phyloP scores from a whole-genome alignment of 2,797 vertebrate species.

The Phalloptychus januarius region DNA sequence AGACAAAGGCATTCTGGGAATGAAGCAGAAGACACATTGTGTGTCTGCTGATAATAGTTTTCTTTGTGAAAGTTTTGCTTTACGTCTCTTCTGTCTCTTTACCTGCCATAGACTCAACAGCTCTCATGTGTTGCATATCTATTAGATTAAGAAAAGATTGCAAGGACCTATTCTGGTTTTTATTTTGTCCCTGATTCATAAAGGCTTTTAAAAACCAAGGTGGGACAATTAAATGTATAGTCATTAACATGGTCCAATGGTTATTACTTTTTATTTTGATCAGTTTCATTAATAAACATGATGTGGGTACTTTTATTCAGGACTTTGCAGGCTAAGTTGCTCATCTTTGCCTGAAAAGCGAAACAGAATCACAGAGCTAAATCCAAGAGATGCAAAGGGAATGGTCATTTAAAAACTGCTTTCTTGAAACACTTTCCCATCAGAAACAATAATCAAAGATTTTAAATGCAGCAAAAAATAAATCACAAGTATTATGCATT shows the following conservation, averaged over 20 bases:
- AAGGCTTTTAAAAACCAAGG: conserved; percentile 58
- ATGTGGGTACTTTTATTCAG: conserved; percentile 53
- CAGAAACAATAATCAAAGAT: conserved; percentile 56
- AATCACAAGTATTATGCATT: conserved; percentile 49
- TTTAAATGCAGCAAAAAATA: conserved; percentile 42
- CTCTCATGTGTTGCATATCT: conserved; percentile 8
- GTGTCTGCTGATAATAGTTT: conserved; percentile 24
- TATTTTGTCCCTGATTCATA: conserved; percentile 68
- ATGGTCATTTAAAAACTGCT: conserved; percentile 60
- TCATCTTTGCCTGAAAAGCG: conserved; percentile 54
- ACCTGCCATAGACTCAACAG: conserved; percentile 27
- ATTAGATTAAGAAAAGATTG: conserved; percentile 27
- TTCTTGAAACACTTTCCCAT: conserved; percentile 34
- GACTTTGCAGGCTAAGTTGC: conserved; percentile 41
- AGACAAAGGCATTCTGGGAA: conserved; percentile 8
- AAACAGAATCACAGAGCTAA: conserved; percentile 59
- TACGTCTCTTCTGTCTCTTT: conserved; percentile 36
- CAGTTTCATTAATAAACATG: conserved; percentile 70
- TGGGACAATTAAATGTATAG: conserved; percentile 78
- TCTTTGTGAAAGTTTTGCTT: conserved; percentile 32
- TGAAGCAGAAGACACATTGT: conserved; percentile 23
- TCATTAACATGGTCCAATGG: conserved; percentile 68
- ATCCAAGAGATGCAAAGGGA: conserved; percentile 56
- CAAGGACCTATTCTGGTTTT: conserved; percentile 40
- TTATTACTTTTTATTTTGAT: conserved; percentile 59